These are phyloP conservation scores for Hephaestus fuliginosus DNA, from an alignment of 2,797 vertebrate genomes.

Conservation along the genomic window DNA sequence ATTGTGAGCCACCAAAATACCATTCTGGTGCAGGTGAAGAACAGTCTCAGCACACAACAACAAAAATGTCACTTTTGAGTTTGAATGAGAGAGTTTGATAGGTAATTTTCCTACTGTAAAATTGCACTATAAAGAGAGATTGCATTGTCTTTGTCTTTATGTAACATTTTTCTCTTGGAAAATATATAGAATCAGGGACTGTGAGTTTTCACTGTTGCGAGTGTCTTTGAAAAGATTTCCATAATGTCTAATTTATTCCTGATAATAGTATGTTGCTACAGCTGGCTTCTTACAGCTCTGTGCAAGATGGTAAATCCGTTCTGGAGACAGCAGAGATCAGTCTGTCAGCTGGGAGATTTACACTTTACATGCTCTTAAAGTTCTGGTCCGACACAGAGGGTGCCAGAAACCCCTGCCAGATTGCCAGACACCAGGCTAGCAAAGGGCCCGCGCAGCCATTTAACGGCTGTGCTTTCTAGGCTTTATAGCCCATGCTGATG, in stretches of 20 bases:
- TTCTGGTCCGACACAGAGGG: constrained; percentile 58
- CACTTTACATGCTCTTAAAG: constrained; percentile 78
- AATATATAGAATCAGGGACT: not conserved
- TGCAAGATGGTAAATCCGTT: constrained; percentile 65
- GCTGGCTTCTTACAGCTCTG: constrained; percentile 50
- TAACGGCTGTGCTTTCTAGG: constrained; percentile 72
- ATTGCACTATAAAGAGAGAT: constrained; percentile 41
- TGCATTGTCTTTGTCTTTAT: not conserved
- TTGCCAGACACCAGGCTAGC: constrained; percentile 70
- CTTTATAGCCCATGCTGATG: constrained; percentile 73
- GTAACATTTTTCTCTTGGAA: not conserved
- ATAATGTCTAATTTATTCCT: constrained; percentile 41
- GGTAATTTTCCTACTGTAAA: constrained; percentile 23
- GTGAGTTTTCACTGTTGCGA: constrained; percentile 27
- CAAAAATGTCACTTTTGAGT: not conserved
- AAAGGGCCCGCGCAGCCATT: constrained; percentile 67
- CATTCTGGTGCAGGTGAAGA: constrained; percentile 12
- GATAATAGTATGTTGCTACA: constrained; percentile 40
- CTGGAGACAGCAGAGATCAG: constrained; percentile 62
- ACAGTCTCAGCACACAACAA: constrained; percentile 2
- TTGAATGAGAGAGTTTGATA: not conserved
- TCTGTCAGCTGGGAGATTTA: constrained; percentile 75
- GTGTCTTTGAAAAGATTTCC: constrained; percentile 46
- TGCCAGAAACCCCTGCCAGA: constrained; percentile 71
- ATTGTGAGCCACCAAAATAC: constrained; percentile 26